These are phyloP conservation scores for Musca domestica DNA, from an alignment of 1,140 invertebrate species.

Conservation along the genomic window DNA sequence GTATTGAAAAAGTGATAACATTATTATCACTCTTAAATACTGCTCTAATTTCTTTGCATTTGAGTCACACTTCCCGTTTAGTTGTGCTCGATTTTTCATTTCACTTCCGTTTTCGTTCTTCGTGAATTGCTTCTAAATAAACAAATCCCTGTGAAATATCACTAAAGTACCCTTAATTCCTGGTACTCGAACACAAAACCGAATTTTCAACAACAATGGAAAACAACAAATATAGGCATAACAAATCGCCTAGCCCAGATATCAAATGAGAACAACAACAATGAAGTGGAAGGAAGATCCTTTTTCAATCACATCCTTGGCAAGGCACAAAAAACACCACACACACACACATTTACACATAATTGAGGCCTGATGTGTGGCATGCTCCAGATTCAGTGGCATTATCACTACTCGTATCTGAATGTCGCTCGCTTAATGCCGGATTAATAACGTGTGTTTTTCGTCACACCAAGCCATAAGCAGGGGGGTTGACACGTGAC, in stretches of 20 bases:
- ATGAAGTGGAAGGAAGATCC: too few relatives aligned
- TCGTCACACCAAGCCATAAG: conserved; percentile 10
- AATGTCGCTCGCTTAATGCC: background rate
- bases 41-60: background rate
- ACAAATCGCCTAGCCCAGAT: background rate
- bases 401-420: too few relatives aligned
- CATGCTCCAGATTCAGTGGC: too few relatives aligned
- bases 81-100: conserved; percentile 18
- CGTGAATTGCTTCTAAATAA: conserved; percentile 1
- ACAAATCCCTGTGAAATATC: too few relatives aligned
- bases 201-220: background rate
- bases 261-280: too few relatives aligned
- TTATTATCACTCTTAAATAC: background rate
- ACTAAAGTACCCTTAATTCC: too few relatives aligned
- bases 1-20: conserved; percentile 8
- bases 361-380: too few relatives aligned
- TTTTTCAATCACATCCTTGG: too few relatives aligned
- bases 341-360: too few relatives aligned
- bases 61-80: background rate
- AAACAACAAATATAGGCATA: background rate
- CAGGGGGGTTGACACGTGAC: conserved; percentile 2
- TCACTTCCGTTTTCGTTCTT: background rate
- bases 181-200: background rate
- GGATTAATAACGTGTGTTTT: conserved; percentile 13
- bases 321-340: too few relatives aligned